These are phyloP conservation scores for Mystacornis crossleyi DNA, from an alignment of 2,113 vertebrate genomes.

Conservation along the genomic window DNA sequence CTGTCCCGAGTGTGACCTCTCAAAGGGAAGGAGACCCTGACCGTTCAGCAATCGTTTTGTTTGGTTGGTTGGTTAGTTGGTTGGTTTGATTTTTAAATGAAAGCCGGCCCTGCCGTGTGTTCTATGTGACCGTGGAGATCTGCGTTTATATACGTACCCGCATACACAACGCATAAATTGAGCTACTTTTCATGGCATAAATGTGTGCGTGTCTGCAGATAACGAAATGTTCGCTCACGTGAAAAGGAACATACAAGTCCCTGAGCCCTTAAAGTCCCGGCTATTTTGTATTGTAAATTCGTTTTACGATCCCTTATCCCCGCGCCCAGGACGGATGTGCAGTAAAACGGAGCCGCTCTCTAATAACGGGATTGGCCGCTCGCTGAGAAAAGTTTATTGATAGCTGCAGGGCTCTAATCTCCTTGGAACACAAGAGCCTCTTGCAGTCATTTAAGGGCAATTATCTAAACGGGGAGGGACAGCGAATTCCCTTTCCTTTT, in stretches of 20 bases:
- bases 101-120: not conserved
- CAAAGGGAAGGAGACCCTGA: not conserved
- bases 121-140: not conserved
- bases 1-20: not conserved
- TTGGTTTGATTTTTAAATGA: not conserved
- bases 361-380: slow-evolving; percentile 76
- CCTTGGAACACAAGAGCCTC: slow-evolving; percentile 85
- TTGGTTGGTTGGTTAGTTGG: fast-evolving
- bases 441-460: slow-evolving; percentile 85
- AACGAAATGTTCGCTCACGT: not conserved
- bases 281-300: slow-evolving; percentile 24
- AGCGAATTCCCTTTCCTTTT: slow-evolving; percentile 79
- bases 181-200: not conserved
- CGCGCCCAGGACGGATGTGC: slow-evolving; percentile 61
- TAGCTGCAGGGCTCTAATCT: slow-evolving; percentile 87
- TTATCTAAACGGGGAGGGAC: slow-evolving; percentile 81
- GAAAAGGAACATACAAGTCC: not conserved
- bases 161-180: no score
- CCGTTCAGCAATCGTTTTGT: not conserved
- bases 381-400: slow-evolving; percentile 81
- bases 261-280: not conserved
- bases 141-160: no score
- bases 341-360: slow-evolving; percentile 59
- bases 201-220: not conserved
- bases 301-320: slow-evolving; percentile 62